These are phyloP conservation scores for Zygothrica quintamaculata DNA, from an alignment of 2,888 invertebrate species.

Conservation along the genomic window DNA sequence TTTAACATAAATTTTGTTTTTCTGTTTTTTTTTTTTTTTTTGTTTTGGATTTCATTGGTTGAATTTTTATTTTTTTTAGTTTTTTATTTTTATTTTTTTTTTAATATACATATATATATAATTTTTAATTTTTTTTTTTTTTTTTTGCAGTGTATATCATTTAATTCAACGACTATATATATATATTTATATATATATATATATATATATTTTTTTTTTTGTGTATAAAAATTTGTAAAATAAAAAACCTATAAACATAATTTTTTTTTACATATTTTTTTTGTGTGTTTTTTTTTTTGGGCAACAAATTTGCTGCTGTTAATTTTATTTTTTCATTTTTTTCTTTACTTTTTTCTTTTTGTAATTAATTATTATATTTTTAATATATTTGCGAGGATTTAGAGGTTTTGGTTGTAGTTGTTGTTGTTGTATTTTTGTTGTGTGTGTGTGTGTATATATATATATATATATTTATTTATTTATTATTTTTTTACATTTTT, in stretches of 20 bases:
- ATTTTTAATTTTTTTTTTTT: conserved; percentile 20
- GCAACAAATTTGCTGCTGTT: conserved; percentile 31
- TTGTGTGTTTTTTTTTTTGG: too few species aligned
- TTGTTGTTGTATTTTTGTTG: conserved; percentile 32
- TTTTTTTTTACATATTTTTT: too few species aligned
- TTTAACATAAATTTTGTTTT: conserved; percentile 3
- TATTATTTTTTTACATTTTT: conserved; percentile 16
- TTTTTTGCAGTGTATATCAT: conserved; percentile 18
- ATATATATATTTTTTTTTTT: conserved; percentile 32
- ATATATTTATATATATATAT: conserved; percentile 39
- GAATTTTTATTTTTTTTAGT: conserved; percentile 29
- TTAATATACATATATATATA: conserved; percentile 24
- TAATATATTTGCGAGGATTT: conserved; percentile 74
- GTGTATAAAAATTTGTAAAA: conserved; percentile 53
- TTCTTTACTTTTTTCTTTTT: conserved; percentile 30
- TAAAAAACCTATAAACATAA: conserved; percentile 64
- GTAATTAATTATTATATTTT: conserved; percentile 5
- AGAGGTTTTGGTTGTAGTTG: conserved; percentile 75
- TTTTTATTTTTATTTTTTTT: conserved; percentile 20
- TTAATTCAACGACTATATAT: conserved; percentile 55
- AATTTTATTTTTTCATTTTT: conserved; percentile 19
- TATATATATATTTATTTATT: too few species aligned
- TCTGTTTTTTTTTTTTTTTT: conserved; percentile 34
- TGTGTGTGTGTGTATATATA: too few species aligned
- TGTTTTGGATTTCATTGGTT: conserved; percentile 50